Evolutionary conservation across 2,888 invertebrate species (phyloP).

Genomic region (Mycalesis mineus): DNA sequence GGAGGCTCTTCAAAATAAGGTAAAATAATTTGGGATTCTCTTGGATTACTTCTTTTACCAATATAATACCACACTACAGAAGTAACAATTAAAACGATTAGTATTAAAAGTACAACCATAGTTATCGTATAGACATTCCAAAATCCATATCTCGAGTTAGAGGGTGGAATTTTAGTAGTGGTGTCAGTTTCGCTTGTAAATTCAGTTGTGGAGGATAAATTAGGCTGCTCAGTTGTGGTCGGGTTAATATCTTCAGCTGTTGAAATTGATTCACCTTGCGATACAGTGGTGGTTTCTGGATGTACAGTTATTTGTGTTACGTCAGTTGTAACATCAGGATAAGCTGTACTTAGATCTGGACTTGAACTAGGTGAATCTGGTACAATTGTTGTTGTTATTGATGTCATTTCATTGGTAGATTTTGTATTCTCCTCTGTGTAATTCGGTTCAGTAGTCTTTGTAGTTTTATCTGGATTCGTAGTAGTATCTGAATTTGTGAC

Average conservation of each 20-base stretch:
- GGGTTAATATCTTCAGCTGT: slow-evolving; percentile 7
- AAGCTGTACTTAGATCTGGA: slow-evolving; percentile 9
- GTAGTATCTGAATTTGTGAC: background rate
- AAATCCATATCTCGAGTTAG: slow-evolving; percentile 12
- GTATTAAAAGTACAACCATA: slow-evolving; percentile 21
- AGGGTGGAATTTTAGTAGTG: background rate
- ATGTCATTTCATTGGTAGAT: background rate
- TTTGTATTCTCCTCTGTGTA: background rate
- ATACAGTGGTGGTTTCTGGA: slow-evolving; percentile 3
- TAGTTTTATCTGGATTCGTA: background rate
- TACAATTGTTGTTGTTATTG: background rate
- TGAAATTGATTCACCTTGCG: slow-evolving; percentile 1
- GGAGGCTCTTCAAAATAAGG: slow-evolving; percentile 36
- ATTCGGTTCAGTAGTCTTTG: background rate
- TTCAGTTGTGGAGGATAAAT: background rate
- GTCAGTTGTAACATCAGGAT: slow-evolving; percentile 3
- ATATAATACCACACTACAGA: slow-evolving; percentile 26
- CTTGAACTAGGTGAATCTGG: slow-evolving; percentile 10
- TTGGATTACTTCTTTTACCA: slow-evolving; percentile 20
- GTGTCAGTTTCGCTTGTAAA: background rate
- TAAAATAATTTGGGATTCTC: slow-evolving; percentile 23
- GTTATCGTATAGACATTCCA: slow-evolving; percentile 28
- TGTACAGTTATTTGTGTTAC: background rate
- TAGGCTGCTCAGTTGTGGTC: background rate
- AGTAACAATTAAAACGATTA: slow-evolving; percentile 22